Evolutionary conservation across 2,113 vertebrate species (phyloP), one percentile per base, ranked within the genome.

Genomic region (Butorides virescens): DNA sequence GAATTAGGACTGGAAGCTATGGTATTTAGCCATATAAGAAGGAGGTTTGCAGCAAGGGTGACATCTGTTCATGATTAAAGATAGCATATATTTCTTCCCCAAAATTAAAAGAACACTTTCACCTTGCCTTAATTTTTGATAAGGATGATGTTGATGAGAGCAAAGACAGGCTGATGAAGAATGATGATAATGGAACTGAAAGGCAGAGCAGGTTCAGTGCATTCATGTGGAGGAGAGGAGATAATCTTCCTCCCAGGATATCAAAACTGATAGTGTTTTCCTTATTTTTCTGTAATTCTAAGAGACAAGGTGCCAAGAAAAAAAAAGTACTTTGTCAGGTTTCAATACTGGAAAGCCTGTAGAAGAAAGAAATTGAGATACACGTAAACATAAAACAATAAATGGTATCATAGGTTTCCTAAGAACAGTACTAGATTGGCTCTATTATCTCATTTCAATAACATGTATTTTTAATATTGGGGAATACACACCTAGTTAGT

Each of bases 111-210:
- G 70, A 91, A 75, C 39, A 5, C 23, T 94, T 96, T 95, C 84
- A 93, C 95, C 92, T 95, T 96, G 77, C 36, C 36, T 91, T 93
- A 91, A 79, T 91, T 90, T 94, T 95, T 91, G 70, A 32, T 91
- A 68, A 87, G 81, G 58, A 18, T 85, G 84, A 65, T 87, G 90
- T 42, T 90, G 81, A 65, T 68, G 84, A 72, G 66, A 53, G 34
- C 32, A 46, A 84, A 75, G 46, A 93, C 79, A 52, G 70, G 27
- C 70, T 73, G 84, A 70, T 94, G 90, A 61, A 79, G 87, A 93
- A 4, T 39, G 34, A 75, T 76, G 81, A 53, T 94, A 90, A 82
- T 68, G 58, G 62, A 68, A 79, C 34, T 75, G 30, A 68, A 93
- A 95, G 70, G 75, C 65, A 78, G 62, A 85, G 49, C 49, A 62